Base-by-base conservation (phyloP, 2,113 vertebrate species). In the Mesocricetus auratus region DNA sequence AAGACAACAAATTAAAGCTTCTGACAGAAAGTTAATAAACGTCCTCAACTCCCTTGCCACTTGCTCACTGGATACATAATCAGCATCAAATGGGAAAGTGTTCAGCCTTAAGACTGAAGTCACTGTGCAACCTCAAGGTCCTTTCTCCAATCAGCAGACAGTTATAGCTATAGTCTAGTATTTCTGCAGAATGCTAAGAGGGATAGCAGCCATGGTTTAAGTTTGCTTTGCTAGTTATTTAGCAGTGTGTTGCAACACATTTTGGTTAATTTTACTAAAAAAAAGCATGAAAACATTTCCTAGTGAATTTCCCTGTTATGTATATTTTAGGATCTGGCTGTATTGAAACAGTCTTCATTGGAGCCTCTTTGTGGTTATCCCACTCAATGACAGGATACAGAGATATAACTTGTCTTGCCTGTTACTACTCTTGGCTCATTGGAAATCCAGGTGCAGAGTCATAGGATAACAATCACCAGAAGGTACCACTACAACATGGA, bases 1-100 rank as follows among this genome's bases (percentile, higher is more conserved):
- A 33, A 83, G 36, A 33, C 1, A 75, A 39, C 78, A 87, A 90
- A 95, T 71, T 56, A 91, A 74, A 93, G 68, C 31, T 39, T n/a
- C 85, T 66, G 71, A 56, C 56, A 64, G 39, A 47, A 78, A 36
- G 42, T 71, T n/a, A 73, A 12, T 68, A 69, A 94, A 68, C 69
- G 36, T 33, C 68, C 33, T 89, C 75, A 29, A 73, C 53, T 96
- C 58, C 15, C 69, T 6, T 10, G 87, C 26, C 39, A 79, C 22
- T 68, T 53, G 19, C 36, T 93, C 60, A 45, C 64, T 45, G 93
- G 71, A 90, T 69, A 58, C 4, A 42, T 45, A 93, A 17, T 94
- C 92, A 90, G 26, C 73, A 56, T 26, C 81, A 91, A 47, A 91
- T 94, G 73, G 92, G 56, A 90, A 95, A 95, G 78, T 85, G 15